Evolutionary conservation across 2,797 vertebrate genomes (phyloP).

Genomic region (Rhinatrema bivittatum): DNA sequence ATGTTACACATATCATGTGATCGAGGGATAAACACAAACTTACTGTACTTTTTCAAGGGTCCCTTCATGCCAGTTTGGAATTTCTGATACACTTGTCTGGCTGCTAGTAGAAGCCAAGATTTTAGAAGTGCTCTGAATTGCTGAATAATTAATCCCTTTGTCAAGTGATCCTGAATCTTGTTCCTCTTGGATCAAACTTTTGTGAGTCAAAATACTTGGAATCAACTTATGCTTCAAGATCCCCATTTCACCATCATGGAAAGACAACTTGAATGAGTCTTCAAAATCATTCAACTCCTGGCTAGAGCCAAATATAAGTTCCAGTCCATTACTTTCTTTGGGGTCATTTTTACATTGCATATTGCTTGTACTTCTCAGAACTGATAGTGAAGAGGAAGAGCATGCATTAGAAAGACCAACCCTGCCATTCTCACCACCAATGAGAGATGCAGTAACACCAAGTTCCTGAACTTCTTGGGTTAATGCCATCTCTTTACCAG

Average conservation of each 20-base stretch:
- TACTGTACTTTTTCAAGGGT: slow-evolving; percentile 49
- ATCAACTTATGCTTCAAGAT: slow-evolving; percentile 21
- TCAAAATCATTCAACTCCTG: neutral
- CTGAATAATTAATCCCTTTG: slow-evolving; percentile 3
- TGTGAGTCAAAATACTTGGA: slow-evolving; percentile 16
- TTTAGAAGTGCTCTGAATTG: neutral
- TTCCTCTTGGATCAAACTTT: neutral
- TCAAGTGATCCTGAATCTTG: neutral
- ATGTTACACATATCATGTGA: no score
- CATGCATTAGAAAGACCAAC: neutral
- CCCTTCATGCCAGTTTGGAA: slow-evolving; percentile 9
- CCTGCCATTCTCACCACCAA: neutral
- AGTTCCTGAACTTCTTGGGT: neutral
- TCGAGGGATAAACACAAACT: no score
- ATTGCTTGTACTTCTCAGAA: neutral
- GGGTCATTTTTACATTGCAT: neutral
- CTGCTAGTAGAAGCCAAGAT: neutral
- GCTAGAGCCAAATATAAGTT: neutral
- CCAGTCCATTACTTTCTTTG: no score
- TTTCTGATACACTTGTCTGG: neutral
- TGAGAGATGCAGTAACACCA: accelerated
- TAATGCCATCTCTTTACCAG: neutral
- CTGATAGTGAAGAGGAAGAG: accelerated
- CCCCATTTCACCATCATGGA: slow-evolving; percentile 6
- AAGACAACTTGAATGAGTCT: slow-evolving; percentile 5